Evolutionary conservation across 2,113 vertebrate species (phyloP).

Genomic region (Myiozetetes cayanensis): DNA sequence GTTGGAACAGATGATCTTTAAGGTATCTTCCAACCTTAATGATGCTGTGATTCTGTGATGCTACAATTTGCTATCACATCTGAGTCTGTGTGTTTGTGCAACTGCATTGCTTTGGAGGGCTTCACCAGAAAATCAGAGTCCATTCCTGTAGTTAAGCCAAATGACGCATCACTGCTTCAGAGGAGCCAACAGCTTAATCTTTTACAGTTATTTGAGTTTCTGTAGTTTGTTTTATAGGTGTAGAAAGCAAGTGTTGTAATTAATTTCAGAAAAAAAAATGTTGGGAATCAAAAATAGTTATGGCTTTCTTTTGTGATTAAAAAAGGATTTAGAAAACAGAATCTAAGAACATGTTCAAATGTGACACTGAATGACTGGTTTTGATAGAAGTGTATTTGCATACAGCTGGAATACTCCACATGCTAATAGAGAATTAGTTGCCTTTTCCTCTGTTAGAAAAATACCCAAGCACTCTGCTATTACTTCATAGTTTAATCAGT

Average conservation of each 20-base stretch:
- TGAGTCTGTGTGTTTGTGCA: background rate
- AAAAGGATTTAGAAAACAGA: background rate
- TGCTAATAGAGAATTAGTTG: background rate
- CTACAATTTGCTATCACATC: background rate
- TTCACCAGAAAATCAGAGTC: background rate
- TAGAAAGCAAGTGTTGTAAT: background rate
- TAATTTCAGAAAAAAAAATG: background rate
- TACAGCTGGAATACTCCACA: background rate
- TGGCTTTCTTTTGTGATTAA: background rate
- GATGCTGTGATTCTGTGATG: background rate
- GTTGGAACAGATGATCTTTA: background rate
- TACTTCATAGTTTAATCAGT: background rate
- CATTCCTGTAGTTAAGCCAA: background rate
- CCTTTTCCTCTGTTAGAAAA: background rate
- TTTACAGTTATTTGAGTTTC: background rate
- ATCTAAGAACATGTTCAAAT: background rate
- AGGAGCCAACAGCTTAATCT: background rate
- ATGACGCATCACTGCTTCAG: background rate
- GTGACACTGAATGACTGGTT: background rate
- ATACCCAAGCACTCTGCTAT: background rate
- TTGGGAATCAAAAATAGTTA: background rate
- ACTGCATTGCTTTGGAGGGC: background rate
- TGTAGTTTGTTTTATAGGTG: background rate
- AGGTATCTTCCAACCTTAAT: background rate
- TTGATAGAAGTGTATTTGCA: background rate